Evolutionary conservation across 2,888 invertebrate genomes (phyloP), one percentile per base, ranked within the genome.

Genomic region (Ennomos quercinarius): DNA sequence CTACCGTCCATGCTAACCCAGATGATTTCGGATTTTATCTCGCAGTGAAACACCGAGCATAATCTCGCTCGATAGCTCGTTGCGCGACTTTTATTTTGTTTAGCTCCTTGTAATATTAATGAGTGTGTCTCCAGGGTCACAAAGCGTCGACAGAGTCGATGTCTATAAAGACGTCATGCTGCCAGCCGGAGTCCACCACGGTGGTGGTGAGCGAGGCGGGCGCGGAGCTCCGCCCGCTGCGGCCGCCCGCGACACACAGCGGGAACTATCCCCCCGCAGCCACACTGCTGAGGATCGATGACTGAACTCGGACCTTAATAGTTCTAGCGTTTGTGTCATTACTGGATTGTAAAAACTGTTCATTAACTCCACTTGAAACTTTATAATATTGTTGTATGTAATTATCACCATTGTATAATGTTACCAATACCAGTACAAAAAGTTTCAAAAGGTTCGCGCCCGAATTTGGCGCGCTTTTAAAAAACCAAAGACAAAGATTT

Each of bases 81-180:
- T n/a, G n/a, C n/a, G n/a, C n/a, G n/a, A n/a, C n/a, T n/a, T n/a
- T n/a, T n/a, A n/a, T n/a, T 6, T 27, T 27, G 5, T 5, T 27
- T 6, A 3, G 0, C 27, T 6, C 27, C 27, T 27, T 27, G 27
- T 27, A 27, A 27, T 27, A 0, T 17, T 4, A 27, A 27, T 27
- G 27, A 6, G 17, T 27, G n/a, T 6, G 6, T 27, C 3, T 57
- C 8, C 84, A 91, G 91, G 83, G 76, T 53, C 91, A 90, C 82
- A 89, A 89, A 71, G 83, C 83, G 10, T 90, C 91, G 10, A 84
- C 84, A 12, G 91, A 91, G 56, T 91, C 91, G 43, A 81, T 89
- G 80, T 89, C 90, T 49, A 81, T 89, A 81, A 91, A 89, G 82
- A 87, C 86, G 42, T 88, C 91, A 56, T 90, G 89, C 75, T 91